Evolutionary conservation across 2,888 invertebrate genomes (phyloP).

Genomic region (Bugula neritina): DNA sequence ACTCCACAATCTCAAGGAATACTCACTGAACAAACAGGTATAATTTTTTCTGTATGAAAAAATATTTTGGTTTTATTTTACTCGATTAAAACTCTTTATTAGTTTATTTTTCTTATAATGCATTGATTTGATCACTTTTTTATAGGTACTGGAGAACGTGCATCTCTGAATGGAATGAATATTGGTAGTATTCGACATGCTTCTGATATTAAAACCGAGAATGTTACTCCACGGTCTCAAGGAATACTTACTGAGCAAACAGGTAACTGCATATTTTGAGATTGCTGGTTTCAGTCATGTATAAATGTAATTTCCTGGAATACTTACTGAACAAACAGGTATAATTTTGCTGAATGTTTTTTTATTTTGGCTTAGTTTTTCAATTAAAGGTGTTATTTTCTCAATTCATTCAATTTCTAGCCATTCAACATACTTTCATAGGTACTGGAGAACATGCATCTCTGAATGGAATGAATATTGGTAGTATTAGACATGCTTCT

Average conservation of each 20-base stretch:
- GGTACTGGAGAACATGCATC: slow-evolving; percentile 1
- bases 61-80: too few species aligned
- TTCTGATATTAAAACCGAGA: slow-evolving; percentile 1
- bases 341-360: slow-evolving; percentile 46
- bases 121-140: not conserved
- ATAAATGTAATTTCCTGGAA: not conserved
- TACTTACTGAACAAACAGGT: slow-evolving; percentile 17
- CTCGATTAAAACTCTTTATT: too few species aligned
- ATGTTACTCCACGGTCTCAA: not conserved
- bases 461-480: slow-evolving; percentile 12
- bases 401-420: too few species aligned
- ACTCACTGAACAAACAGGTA: slow-evolving; percentile 2
- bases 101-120: too few species aligned
- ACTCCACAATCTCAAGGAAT: slow-evolving; percentile 3
- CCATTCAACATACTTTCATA: too few species aligned
- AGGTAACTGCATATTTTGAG: slow-evolving; percentile 27
- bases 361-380: too few species aligned
- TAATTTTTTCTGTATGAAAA: slow-evolving; percentile 29
- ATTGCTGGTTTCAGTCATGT: not conserved
- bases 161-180: not conserved
- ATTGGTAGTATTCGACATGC: slow-evolving; percentile 7
- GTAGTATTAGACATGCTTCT: not conserved
- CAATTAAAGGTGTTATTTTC: too few species aligned
- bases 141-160: slow-evolving; percentile 1
- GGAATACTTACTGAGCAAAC: slow-evolving; percentile 5